Evolutionary conservation across 2,113 vertebrate genomes (phyloP).

Genomic region (Polyodon spathula): DNA sequence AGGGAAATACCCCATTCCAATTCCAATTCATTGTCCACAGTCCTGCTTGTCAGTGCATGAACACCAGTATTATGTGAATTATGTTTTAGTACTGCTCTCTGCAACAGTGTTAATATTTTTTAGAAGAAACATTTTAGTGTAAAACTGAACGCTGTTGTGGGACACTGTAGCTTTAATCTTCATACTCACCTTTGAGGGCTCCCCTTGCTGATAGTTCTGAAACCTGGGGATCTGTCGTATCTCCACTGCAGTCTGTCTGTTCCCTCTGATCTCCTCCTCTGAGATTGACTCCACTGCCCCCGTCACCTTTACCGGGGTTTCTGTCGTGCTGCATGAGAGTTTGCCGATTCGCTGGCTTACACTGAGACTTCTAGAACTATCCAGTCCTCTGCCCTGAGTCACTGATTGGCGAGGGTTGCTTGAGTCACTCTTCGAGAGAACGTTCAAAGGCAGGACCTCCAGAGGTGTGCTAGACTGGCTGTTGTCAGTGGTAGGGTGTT

Average conservation of each 20-base stretch:
- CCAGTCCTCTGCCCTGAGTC: slow-evolving; percentile 23
- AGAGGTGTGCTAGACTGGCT: background rate
- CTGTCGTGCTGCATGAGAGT: slow-evolving; percentile 34
- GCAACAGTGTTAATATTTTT: no score
- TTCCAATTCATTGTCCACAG: no score
- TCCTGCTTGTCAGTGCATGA: background rate
- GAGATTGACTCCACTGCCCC: slow-evolving; percentile 63
- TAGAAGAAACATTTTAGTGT: no score
- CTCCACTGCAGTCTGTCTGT: slow-evolving; percentile 67
- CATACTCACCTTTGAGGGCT: slow-evolving; percentile 65
- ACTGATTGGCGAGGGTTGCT: slow-evolving; percentile 14
- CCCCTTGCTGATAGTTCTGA: slow-evolving; percentile 71
- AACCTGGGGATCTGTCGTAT: slow-evolving; percentile 74
- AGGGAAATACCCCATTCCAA: background rate
- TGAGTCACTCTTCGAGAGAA: no score
- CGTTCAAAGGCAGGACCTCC: no score
- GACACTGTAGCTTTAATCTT: no score
- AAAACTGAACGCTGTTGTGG: no score
- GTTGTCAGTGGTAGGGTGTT: background rate
- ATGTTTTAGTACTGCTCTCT: no score
- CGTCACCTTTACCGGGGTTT: slow-evolving; percentile 48
- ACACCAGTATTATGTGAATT: no score
- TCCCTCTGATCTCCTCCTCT: slow-evolving; percentile 73
- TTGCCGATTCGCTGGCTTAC: slow-evolving; percentile 50
- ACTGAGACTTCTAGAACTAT: slow-evolving; percentile 37